These are phyloP conservation scores for Gracilinanus agilis DNA, from an alignment of 2,113 vertebrate genomes.

Conservation along the genomic window DNA sequence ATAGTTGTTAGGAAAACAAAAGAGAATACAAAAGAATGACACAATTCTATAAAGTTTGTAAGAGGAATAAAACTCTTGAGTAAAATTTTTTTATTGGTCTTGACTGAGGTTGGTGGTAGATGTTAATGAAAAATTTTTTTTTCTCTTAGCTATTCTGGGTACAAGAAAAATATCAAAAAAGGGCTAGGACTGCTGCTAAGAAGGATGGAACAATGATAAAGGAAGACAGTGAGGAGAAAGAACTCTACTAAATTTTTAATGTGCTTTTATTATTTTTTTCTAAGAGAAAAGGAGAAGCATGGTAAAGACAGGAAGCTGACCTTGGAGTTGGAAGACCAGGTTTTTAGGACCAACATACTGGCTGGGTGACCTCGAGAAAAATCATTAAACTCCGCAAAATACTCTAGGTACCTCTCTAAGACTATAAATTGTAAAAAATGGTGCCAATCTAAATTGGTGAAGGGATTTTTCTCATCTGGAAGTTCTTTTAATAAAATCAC, in stretches of 20 bases:
- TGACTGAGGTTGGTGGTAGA: background rate
- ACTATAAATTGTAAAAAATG: background rate
- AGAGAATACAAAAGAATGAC: background rate
- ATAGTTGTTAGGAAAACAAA: background rate
- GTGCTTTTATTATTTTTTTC: background rate
- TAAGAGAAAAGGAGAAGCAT: background rate
- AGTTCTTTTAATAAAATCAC: background rate
- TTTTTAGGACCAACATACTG: background rate
- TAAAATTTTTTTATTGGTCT: background rate
- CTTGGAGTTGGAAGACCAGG: background rate
- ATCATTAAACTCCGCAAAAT: background rate
- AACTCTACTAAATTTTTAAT: background rate
- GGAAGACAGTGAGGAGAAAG: background rate
- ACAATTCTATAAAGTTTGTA: no score
- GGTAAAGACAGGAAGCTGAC: background rate
- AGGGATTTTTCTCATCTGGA: background rate
- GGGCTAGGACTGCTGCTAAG: background rate
- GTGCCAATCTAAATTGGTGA: background rate
- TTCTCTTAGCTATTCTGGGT: background rate
- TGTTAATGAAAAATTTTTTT: background rate
- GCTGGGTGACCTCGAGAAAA: background rate
- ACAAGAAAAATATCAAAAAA: background rate
- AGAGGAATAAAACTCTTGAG: background rate
- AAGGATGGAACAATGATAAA: background rate
- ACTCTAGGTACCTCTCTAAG: background rate